A percentile compares a stretch with the other conserved stretches of the same genome.
Conservation (phyloP, 2,113 vertebrate genomes). For the Perognathus longimembris region DNA sequence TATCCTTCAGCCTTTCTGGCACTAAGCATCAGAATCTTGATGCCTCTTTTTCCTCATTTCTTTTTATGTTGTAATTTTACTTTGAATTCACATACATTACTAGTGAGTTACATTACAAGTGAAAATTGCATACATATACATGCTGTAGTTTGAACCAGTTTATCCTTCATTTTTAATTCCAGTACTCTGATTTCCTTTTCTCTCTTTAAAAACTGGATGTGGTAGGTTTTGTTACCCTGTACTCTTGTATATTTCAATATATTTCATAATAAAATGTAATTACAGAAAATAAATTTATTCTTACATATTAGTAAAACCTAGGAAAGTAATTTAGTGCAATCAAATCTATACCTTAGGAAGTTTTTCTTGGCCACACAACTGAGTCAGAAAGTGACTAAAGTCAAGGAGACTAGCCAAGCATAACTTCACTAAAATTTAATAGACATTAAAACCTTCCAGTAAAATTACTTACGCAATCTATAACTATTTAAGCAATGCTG, state of each 20-base stretch:
- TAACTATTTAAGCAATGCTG: constrained; percentile 35
- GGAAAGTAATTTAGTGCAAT: background rate
- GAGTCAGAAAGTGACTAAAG: background rate
- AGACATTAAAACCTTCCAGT: constrained; percentile 30
- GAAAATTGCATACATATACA: too few species aligned
- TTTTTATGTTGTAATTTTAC: too few species aligned
- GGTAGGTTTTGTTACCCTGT: too few species aligned
- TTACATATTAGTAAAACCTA: background rate
- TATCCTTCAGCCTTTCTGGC: background rate
- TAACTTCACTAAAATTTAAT: constrained; percentile 13
- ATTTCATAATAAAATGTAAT: too few species aligned
- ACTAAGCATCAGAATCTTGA: background rate
- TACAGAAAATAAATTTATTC: background rate
- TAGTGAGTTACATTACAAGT: too few species aligned
- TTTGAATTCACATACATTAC: too few species aligned
- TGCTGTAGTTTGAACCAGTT: too few species aligned
- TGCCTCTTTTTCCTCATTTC: background rate
- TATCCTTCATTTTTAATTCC: too few species aligned
- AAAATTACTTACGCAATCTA: constrained; percentile 27
- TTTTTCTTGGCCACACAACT: background rate
- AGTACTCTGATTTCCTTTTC: too few species aligned
- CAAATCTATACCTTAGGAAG: background rate
- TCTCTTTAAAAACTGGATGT: too few species aligned
- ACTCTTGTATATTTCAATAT: too few species aligned
- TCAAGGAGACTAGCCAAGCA: background rate